phyloP scores from a whole-genome alignment of 2,888 invertebrate species.

The Spatulosminthurus flaviceps region DNA sequence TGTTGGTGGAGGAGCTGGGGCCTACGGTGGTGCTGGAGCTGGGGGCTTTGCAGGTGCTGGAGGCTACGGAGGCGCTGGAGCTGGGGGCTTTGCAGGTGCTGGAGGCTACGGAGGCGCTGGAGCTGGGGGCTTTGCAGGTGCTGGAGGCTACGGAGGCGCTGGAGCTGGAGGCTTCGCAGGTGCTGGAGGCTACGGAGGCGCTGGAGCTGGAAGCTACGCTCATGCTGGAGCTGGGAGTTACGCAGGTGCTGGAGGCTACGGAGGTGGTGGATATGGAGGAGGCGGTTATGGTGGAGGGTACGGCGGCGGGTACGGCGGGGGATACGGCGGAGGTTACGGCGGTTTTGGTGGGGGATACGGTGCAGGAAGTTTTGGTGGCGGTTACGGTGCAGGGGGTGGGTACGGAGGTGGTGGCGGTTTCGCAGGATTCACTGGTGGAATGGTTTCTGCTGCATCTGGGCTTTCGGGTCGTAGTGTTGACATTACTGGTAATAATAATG shows the following conservation, averaged over 20 bases:
- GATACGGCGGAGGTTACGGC: not conserved
- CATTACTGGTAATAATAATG: too few species aligned
- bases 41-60: not conserved
- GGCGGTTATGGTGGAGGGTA: not conserved
- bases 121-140: slow-evolving; percentile 22
- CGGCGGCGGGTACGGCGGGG: not conserved
- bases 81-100: slow-evolving; percentile 61
- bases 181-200: slow-evolving; percentile 25
- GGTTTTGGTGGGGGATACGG: not conserved
- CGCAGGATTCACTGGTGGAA: too few species aligned
- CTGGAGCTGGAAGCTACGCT: slow-evolving; percentile 54
- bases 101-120: slow-evolving; percentile 48
- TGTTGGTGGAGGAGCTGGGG: slow-evolving; percentile 63
- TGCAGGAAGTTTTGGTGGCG: not conserved
- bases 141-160: slow-evolving; percentile 11
- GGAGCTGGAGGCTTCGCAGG: slow-evolving; percentile 40
- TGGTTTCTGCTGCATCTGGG: too few species aligned
- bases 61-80: slow-evolving; percentile 4
- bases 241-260: not conserved
- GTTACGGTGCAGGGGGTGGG: not conserved
- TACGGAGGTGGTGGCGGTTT: not conserved
- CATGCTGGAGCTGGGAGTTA: slow-evolving; percentile 64
- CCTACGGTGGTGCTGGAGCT: slow-evolving; percentile 44
- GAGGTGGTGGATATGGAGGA: not conserved
- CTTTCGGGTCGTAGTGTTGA: too few species aligned